Evolutionary conservation across 23 tunicate genomes (phyloP), one percentile per base, ranked within the genome.

Genomic region (Ascidia mentula): DNA sequence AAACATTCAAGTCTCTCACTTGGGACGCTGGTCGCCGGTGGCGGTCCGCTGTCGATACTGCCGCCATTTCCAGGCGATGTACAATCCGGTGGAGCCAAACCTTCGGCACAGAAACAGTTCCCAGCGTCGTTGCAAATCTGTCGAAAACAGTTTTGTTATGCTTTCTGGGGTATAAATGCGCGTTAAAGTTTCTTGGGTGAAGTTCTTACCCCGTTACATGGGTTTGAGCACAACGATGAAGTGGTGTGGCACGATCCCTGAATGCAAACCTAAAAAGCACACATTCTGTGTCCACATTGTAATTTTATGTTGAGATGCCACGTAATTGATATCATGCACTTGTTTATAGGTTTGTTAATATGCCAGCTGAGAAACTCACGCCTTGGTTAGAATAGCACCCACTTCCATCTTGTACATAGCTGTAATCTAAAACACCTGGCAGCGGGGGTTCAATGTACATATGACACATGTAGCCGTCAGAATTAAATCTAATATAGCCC

Each of bases 161-260:
- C n/a, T n/a, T n/a, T n/a, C n/a, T n/a, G n/a, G n/a, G n/a, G n/a
- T n/a, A n/a, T n/a, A n/a, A n/a, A n/a, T n/a, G n/a, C n/a, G n/a
- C n/a, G n/a, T n/a, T n/a, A n/a, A n/a, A n/a, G n/a, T n/a, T n/a
- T n/a, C n/a, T n/a, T n/a, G n/a, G n/a, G n/a, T n/a, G n/a, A n/a
- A n/a, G n/a, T n/a, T n/a, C 65, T 53, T 53, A 53, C 65, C 65
- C 65, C 65, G 65, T 53, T 53, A 28, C 65, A 53, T 53, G 65
- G 13, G 65, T 3, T 3, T 3, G 7, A 3, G 65, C 65, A 53
- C 28, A 53, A 28, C 22, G 65, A 53, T 3, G 13, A 3, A 9
- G 22, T 26, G 28, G 65, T 1, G n/a, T n/a, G n/a, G n/a, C n/a
- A n/a, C n/a, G n/a, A n/a, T n/a, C n/a, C n/a, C n/a, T n/a, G n/a